Evolutionary conservation across 1,140 invertebrate genomes (phyloP).

Genomic region (Zaprionus camerounensis): DNA sequence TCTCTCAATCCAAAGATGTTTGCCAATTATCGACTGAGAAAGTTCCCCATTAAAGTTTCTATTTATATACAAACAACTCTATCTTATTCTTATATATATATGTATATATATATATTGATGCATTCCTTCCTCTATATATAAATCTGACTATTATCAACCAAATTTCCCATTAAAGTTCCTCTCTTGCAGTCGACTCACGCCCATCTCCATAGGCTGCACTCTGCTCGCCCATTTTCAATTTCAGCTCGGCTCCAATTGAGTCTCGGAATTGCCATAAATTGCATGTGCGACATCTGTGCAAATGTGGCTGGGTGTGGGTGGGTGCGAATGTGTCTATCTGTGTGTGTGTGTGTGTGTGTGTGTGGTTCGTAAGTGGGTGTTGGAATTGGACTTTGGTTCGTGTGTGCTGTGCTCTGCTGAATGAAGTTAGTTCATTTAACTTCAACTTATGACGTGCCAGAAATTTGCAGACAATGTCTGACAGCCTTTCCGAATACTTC

Average conservation of each 20-base stretch:
- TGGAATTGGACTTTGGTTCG: constrained; percentile 21
- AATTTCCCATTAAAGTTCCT: neutral
- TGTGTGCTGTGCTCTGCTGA: constrained; percentile 27
- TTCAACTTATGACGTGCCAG: constrained; percentile 76
- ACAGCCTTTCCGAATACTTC: constrained; percentile 63
- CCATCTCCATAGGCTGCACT: constrained; percentile 30
- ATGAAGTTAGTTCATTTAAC: constrained; percentile 82
- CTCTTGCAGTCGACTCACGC: neutral
- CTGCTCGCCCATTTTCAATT: constrained; percentile 56
- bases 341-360: constrained; percentile 20
- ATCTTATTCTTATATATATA: no score
- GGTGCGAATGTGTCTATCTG: constrained; percentile 34
- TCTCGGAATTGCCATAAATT: constrained; percentile 80
- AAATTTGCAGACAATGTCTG: constrained; percentile 76
- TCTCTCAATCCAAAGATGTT: neutral
- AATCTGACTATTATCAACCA: neutral
- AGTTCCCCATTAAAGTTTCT: no score
- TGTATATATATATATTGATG: no score
- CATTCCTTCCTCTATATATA: neutral
- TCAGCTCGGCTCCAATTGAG: constrained; percentile 73
- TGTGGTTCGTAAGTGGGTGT: constrained; percentile 11
- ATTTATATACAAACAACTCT: no score
- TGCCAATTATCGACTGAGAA: neutral
- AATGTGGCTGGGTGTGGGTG: constrained; percentile 47
- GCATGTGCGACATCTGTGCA: constrained; percentile 73